These are phyloP conservation scores for Aethina tumida DNA, from an alignment of 1,140 invertebrate species.

Conservation along the genomic window DNA sequence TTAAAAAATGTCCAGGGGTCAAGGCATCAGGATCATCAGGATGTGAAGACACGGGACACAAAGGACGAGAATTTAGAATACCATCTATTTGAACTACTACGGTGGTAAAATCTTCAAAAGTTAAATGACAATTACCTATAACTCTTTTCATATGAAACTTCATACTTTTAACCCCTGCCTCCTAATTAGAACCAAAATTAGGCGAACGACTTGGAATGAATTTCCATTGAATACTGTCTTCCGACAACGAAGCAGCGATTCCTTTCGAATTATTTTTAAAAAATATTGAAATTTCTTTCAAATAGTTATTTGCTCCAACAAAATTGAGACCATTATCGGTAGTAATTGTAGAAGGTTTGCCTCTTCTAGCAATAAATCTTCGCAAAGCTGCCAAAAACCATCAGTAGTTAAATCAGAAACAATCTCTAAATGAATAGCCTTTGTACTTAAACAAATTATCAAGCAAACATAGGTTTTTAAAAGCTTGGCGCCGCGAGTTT, in stretches of 20 bases:
- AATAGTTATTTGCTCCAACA: conserved; percentile 14
- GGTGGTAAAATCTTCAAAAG: conserved; percentile 12
- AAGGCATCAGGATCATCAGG: conserved; percentile 7
- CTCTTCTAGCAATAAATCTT: conserved; percentile 21
- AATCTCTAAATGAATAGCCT: conserved; percentile 34
- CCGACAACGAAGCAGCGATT: not conserved
- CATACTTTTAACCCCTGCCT: conserved; percentile 32
- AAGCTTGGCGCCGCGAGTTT: conserved; percentile 10
- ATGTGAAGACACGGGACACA: conserved; percentile 5
- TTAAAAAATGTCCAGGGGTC: conserved; percentile 11
- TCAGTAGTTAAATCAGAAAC: conserved; percentile 22
- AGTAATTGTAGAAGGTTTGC: conserved; percentile 11
- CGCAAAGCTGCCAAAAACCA: conserved; percentile 23
- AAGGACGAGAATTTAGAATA: conserved; percentile 10
- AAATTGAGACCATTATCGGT: conserved; percentile 24
- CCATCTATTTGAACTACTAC: conserved; percentile 3
- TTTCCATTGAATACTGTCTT: conserved; percentile 26
- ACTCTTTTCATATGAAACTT: conserved; percentile 23
- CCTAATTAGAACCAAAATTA: conserved; percentile 38
- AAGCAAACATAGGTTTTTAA: conserved; percentile 10
- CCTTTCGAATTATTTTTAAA: conserved; percentile 2
- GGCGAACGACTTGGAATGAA: conserved; percentile 36
- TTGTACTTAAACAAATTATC: conserved; percentile 15
- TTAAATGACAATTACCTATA: conserved; percentile 2
- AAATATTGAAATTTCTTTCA: conserved; percentile 7